Evolutionary conservation across 2,113 vertebrate species (phyloP).

Genomic region (Pampusana beccarii): DNA sequence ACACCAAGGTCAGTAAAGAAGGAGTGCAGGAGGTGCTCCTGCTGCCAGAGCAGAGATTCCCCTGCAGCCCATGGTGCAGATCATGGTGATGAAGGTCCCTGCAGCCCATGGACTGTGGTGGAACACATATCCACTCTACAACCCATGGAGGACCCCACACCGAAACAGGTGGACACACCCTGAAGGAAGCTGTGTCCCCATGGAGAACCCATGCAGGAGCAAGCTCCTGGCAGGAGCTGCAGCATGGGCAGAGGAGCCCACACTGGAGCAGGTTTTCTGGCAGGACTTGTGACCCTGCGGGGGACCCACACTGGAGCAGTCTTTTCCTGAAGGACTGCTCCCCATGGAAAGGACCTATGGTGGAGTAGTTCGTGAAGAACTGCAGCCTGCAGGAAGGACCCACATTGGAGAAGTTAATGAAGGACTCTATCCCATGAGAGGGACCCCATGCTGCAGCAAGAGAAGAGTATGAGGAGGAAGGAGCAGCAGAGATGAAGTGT

Average conservation of each 20-base stretch:
- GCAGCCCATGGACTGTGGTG: background rate
- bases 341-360: too few species aligned
- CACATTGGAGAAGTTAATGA: rapidly evolving
- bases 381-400: background rate
- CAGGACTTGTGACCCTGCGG: too few species aligned
- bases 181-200: background rate
- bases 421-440: background rate
- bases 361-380: background rate
- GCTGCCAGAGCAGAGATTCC: rapidly evolving
- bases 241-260: too few species aligned
- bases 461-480: background rate
- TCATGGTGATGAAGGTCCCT: background rate
- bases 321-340: too few species aligned
- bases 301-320: too few species aligned
- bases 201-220: background rate
- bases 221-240: background rate
- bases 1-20: too few species aligned
- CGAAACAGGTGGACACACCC: background rate
- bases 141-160: rapidly evolving
- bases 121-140: background rate
- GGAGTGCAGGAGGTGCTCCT: background rate
- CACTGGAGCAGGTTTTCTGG: background rate
- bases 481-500: rapidly evolving
- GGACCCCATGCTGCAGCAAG: background rate
- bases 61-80: too few species aligned